Evolutionary conservation across 2,888 invertebrate species (phyloP), one percentile per base, ranked within the genome.

Genomic region (Lampropteryx suffumata): DNA sequence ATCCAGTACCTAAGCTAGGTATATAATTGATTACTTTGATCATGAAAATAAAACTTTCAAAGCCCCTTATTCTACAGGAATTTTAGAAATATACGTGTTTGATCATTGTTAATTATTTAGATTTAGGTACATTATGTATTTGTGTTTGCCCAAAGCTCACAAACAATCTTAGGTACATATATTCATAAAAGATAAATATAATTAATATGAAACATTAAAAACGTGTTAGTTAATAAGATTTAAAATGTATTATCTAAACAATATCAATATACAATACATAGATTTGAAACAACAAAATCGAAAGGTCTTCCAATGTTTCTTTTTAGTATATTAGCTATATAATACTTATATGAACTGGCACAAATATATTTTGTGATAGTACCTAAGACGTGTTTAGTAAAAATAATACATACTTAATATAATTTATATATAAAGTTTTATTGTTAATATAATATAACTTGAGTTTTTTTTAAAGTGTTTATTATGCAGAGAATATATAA

Each of bases 231-330:
- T 40, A 34, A 17, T 2, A 36, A 33, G 21, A 7, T 41, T 27
- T 30, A 30, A 29, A 45, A 29, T 26, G 14, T 44, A 44, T 30
- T 27, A 42, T 26, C 9, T 37, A n/a, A n/a, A n/a, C n/a, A n/a
- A n/a, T n/a, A n/a, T n/a, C n/a, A n/a, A n/a, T n/a, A 26, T 37
- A 2, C 35, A 7, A 13, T 8, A 29, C 5, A 8, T 21, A 26
- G 27, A 40, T 39, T 49, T 34, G 24, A 71, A 76, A 69, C 83
- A 76, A 78, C 82, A 81, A 79, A 80, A 80, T 84, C 79, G 55
- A 49, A 67, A 73, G 63, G 84, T 85, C 84, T 84, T 84, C 84
- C 84, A 80, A 68, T 64, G 50, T 61, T 73, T 41, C 1, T 11
- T 10, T 29, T 17, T 3, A 17, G 10, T 10, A 21, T 12, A 11